Evolutionary conservation across 2,113 vertebrate species (phyloP), one percentile per base, ranked within the genome.

Genomic region (Lasiurus cinereus): DNA sequence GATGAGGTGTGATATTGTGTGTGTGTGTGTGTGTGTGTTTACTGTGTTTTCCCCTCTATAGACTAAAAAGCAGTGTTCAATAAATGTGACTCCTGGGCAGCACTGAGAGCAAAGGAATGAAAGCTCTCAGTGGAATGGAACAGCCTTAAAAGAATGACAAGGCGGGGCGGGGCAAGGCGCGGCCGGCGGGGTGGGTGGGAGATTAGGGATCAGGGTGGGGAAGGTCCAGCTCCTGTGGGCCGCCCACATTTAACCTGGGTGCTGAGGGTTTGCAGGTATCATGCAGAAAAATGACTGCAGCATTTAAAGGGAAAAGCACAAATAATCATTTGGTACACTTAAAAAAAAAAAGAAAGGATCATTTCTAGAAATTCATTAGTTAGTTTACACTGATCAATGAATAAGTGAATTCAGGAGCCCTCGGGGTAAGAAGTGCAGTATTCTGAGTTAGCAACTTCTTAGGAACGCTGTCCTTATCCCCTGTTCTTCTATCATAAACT

Each of bases 401-500:
- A 15, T 48, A 36, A 50, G 21, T 79, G 31, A 64, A 77, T 52
- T 76, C 31, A 39, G 80, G 54, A 83, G 10, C 11, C 84, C 56
- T 72, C 21, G 21, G 39, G 90, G 69, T 88, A 48, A 72, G 84
- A 88, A 21, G 33, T 29, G 48, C 31, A 48, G 76, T 77, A 11
- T 21, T 64, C 72, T 10, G 33, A 48, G 76, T 83, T 78, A 67
- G 64, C 83, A 83, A 52, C 9, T 4, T 83, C 31, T 64, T 46
- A 73, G 93, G 72, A 86, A 95, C 27, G 1, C 8, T 3, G 33
- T 22, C 11, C 46, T 31, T 59, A 21, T 46, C 59, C 54, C 19
- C 48, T 16, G 11, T 52, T 86, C 52, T 93, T 86, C 77, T 48
- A 13, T 39, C 83, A 69, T 66, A 76, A 83, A 83, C 86, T 85